Base-by-base conservation (phyloP, 2,113 vertebrate genomes). In the Crotophaga sulcirostris region DNA sequence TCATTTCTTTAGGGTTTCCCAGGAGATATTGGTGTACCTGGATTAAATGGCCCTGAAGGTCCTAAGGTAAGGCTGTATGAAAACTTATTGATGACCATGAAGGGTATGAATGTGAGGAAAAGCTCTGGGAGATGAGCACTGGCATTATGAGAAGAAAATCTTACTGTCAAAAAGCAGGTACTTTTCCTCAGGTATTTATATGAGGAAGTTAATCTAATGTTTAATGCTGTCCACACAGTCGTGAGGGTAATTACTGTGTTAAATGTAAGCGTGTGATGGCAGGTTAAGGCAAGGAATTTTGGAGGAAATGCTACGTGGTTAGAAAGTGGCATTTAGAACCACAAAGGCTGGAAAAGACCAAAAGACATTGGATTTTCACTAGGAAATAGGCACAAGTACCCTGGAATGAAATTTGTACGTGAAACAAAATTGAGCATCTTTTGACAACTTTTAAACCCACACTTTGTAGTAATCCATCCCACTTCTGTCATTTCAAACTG, bases 21-120 rank as follows among this genome's bases (percentile, higher is more conserved):
- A 68, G 99, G 99, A 89, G 99, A 99, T 96, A 99, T 99, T 95
- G 99, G 99, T 45, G 82, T 98, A 72, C 99, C 99, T 93, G 99
- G 99, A 76, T 98, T 98, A 26, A 99, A 99, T 38, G 99, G 99
- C 82, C 99, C 98, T 62, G 98, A 98, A 94, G 99, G 99, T 97
- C 98, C 97, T 94, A 99, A 99, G 99, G 99, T 99, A 99, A 96
- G 94, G 63, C 56, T 52, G 6, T 42, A 38, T 84, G 51, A n/a
- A 93, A 83, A 63, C 3, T 49, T 87, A 15, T 29, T 62, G 16
- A 42, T 63, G 56, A 23, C 38, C 67, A 26, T 56, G 81, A 78
- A 16, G 23, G 28, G 6, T 26, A 8, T 47, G 59, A 77, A 59
- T 86, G 16, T 47, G 33, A 78, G 33, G 33, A 31, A 51, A 47